Percentiles rank a stretch among this genome's conserved stretches.
Evolutionary conservation across 2,113 vertebrate genomes (phyloP).

Genomic region (Bubo bubo): DNA sequence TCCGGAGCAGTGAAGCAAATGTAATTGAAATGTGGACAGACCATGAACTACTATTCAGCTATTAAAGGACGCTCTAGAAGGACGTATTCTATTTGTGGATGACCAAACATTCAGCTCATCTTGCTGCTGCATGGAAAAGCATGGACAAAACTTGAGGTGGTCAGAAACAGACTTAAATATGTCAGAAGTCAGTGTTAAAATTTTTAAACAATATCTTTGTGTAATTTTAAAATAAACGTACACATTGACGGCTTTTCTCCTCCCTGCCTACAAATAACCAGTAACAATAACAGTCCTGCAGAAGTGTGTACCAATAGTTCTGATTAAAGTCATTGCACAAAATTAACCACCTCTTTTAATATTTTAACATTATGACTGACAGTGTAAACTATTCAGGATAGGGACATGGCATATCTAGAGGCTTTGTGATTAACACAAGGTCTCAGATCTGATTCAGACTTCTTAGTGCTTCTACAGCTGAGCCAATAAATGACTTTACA

Average conservation of each 20-base stretch:
- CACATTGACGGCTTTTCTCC: neutral
- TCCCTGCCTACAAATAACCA: neutral
- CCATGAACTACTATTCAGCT: neutral
- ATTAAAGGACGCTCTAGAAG: neutral
- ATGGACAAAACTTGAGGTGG: neutral
- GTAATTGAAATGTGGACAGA: neutral
- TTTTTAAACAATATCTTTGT: neutral
- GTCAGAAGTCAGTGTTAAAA: neutral
- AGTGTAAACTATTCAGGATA: neutral
- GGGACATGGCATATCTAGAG: rapidly evolving
- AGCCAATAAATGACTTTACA: neutral
- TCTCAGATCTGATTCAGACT: neutral
- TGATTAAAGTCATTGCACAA: neutral
- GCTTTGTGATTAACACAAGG: neutral
- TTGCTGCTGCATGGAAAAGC: neutral
- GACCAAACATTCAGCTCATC: neutral
- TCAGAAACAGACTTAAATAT: neutral
- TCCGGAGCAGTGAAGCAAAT: neutral
- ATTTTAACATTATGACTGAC: neutral
- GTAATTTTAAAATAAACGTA: neutral
- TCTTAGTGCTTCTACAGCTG: rapidly evolving
- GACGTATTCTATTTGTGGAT: neutral
- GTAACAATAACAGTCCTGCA: neutral
- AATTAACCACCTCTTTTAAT: neutral
- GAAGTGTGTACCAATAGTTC: neutral